A percentile compares a stretch with the other conserved stretches of the same genome.
Conservation (phyloP, 2,888 invertebrate genomes). For the Sphinx pinastri region DNA sequence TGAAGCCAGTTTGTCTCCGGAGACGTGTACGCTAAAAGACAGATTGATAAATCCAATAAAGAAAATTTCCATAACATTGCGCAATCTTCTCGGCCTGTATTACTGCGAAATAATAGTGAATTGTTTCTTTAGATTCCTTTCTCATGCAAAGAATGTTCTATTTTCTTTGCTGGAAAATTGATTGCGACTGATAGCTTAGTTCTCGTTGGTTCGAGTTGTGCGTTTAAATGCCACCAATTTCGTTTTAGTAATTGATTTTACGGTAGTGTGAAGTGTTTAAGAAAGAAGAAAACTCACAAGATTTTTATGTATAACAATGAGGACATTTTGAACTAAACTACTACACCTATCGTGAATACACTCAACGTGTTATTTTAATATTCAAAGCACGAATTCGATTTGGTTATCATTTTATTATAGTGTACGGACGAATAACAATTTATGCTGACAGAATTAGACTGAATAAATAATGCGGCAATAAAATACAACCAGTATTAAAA, state of each 20-base stretch:
- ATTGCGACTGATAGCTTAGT: background rate
- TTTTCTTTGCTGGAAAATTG: background rate
- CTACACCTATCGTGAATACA: background rate
- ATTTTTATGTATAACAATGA: too few species aligned
- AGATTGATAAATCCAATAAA: constrained; percentile 1
- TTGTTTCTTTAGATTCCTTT: background rate
- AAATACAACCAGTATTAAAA: background rate
- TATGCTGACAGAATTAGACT: background rate
- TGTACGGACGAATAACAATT: constrained; percentile 6
- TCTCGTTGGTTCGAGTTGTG: background rate
- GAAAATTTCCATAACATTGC: background rate
- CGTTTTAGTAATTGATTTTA: too few species aligned
- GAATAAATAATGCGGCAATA: background rate
- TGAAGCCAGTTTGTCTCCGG: background rate
- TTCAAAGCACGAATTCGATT: constrained; percentile 13
- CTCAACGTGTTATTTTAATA: background rate
- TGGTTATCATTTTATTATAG: constrained; percentile 4
- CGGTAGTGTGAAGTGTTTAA: too few species aligned
- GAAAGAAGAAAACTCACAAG: too few species aligned
- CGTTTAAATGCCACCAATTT: background rate
- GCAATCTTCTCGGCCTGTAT: background rate
- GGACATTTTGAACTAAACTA: too few species aligned
- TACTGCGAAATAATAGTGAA: background rate
- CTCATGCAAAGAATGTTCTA: too few species aligned
- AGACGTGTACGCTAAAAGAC: background rate